Conservation (phyloP, 2,888 invertebrate genomes). For the Caenorhabditis panamensis region DNA sequence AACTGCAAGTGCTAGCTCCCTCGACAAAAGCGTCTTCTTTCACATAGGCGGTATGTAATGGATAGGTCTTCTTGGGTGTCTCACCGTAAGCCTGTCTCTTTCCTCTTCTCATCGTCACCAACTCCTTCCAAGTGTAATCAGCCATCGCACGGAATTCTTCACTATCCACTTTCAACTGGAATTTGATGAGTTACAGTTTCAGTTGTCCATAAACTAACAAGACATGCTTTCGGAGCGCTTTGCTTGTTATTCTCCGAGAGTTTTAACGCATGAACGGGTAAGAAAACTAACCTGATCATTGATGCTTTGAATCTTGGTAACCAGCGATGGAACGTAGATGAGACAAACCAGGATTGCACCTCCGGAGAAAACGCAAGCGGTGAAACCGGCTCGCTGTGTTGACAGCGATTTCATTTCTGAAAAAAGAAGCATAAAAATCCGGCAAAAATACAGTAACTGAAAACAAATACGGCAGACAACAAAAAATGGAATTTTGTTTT, state of each 20-base stretch:
- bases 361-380: conserved; percentile 67
- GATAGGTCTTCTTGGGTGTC: conserved; percentile 65
- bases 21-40: conserved; percentile 74
- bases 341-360: conserved; percentile 67
- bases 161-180: conserved; percentile 69
- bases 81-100: conserved; percentile 72
- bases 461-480: too few relatives aligned
- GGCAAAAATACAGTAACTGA: too few relatives aligned
- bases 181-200: background rate
- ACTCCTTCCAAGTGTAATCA: conserved; percentile 71
- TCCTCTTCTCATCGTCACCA: conserved; percentile 65
- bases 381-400: conserved; percentile 67
- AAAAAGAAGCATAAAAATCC: too few relatives aligned
- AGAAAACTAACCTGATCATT: conserved; percentile 67
- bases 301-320: conserved; percentile 72
- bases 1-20: conserved; percentile 68
- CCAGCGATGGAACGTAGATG: conserved; percentile 71
- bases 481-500: too few relatives aligned
- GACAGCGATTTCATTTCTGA: conserved; percentile 56
- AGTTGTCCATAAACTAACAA: too few relatives aligned
- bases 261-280: too few relatives aligned
- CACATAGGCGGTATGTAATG: conserved; percentile 71
- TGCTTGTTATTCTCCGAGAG: too few relatives aligned
- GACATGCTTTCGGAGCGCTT: too few relatives aligned
- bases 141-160: conserved; percentile 74